Percentiles rank a stretch among this genome's conserved stretches.
Evolutionary conservation across 2,797 vertebrate species (phyloP).

Genomic region (Phataginus tetradactyla): DNA sequence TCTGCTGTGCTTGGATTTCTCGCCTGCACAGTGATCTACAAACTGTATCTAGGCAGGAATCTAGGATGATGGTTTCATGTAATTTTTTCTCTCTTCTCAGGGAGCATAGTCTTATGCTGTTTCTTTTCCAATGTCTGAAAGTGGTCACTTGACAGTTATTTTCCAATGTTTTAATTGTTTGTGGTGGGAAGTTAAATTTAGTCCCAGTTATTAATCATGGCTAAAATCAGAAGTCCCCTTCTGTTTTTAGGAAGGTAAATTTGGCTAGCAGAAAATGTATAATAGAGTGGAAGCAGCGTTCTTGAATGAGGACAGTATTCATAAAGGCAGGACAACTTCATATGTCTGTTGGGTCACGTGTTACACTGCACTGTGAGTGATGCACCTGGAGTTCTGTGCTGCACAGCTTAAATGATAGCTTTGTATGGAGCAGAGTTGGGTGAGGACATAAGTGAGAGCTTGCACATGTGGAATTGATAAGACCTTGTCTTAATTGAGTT

Average conservation of each 20-base stretch:
- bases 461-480: neutral
- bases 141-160: neutral
- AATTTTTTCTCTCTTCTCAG: slow-evolving; percentile 47
- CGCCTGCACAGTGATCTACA: neutral
- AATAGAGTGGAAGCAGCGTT: neutral
- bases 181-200: neutral
- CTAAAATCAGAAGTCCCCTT: slow-evolving; percentile 15
- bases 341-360: neutral
- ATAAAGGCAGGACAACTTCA: neutral
- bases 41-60: neutral
- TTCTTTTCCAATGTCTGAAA: slow-evolving; percentile 22
- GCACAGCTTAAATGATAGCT: neutral
- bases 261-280: neutral
- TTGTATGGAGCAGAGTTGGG: neutral
- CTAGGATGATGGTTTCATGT: neutral
- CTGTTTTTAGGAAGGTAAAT: slow-evolving; percentile 27
- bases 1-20: neutral
- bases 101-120: neutral
- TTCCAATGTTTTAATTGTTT: slow-evolving; percentile 55
- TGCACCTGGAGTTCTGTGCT: neutral
- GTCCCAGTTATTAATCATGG: slow-evolving; percentile 3
- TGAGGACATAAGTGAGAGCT: neutral
- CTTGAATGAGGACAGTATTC: neutral
- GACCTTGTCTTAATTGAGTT: neutral
- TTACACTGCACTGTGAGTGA: neutral